Evolutionary conservation across 2,888 invertebrate species (phyloP), one percentile per base, ranked within the genome.

Genomic region (Chrysotoxum bicinctum): DNA sequence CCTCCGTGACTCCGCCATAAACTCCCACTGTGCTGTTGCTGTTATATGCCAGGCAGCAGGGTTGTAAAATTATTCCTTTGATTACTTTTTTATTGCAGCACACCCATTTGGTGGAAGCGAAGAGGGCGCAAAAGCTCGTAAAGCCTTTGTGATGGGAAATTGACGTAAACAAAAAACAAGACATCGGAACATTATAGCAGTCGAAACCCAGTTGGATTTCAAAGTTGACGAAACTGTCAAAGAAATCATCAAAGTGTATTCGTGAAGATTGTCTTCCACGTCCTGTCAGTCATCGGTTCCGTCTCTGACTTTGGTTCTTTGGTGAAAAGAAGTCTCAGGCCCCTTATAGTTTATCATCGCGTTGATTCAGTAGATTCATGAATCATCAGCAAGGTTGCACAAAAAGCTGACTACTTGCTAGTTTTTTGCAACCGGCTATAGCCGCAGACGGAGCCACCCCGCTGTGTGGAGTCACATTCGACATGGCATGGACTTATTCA

Each of bases 31-130:
- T 48, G 64, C 32, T 45, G 30, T 62, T 40, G 50, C 16, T 37
- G 16, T 40, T 23, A 40, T 23, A 26, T 26, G 30, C 16, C 54
- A 30, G 30, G 37, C 58, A 66, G 52, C 50, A 56, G 72, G 76
- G 68, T 76, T 74, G 73, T 85, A 73, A 81, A 78, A 77, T 56
- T 73, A 73, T 81, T 69, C 81, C 69, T 85, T 81, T 81, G 85
- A 85, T 85, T 85, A 85, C 81, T 73, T 81, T 85, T 85, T 81
- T 85, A 77, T 85, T 69, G 50, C 72, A 60, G 48, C 48, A 21
- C 52, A 50, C 48, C 64, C 70, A 75, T 75, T 80, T 37, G 64
- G 45, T 16, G 74, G 26, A 70, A 48, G 21, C 40, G 16, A 30
- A 54, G 43, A 30, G 56, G 80, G 54, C 60, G 62, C 72, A 73